phyloP scores from a whole-genome alignment of 2,888 invertebrate species.

The Pseudococcus longispinus region DNA sequence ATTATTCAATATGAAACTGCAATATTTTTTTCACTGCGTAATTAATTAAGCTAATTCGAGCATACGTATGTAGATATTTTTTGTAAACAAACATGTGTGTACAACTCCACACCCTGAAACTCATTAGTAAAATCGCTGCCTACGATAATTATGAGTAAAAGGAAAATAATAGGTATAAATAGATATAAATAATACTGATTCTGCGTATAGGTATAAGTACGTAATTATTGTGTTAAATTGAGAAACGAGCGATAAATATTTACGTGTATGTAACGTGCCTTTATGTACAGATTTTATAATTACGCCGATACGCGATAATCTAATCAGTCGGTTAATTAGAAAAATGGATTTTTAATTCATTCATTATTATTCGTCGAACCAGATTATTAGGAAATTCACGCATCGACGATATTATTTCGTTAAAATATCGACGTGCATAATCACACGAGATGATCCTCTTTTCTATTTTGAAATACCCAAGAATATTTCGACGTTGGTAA shows the following conservation, averaged over 20 bases:
- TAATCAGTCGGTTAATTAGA: not conserved
- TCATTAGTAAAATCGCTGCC: not conserved
- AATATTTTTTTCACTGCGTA: no score
- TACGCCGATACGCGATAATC: not conserved
- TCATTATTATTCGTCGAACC: not conserved
- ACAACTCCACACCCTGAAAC: not conserved
- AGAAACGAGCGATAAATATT: not conserved
- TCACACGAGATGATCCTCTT: not conserved
- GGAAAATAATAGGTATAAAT: not conserved
- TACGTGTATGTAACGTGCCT: not conserved
- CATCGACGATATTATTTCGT: not conserved
- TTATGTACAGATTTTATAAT: not conserved
- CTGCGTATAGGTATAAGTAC: not conserved
- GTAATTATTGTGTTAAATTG: not conserved
- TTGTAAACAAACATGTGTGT: not conserved
- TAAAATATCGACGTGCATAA: not conserved
- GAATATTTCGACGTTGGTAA: not conserved
- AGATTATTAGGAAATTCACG: not conserved
- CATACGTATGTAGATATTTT: no score
- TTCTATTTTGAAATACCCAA: not conserved
- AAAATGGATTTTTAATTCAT: slow-evolving; percentile 3
- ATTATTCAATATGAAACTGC: no score
- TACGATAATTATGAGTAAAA: not conserved
- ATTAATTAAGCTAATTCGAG: no score
- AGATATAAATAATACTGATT: not conserved